A percentile compares a stretch with the other conserved stretches of the same genome.
These are phyloP conservation scores for Ameiurus melas DNA, from an alignment of 2,113 vertebrate species.

Conservation along the genomic window DNA sequence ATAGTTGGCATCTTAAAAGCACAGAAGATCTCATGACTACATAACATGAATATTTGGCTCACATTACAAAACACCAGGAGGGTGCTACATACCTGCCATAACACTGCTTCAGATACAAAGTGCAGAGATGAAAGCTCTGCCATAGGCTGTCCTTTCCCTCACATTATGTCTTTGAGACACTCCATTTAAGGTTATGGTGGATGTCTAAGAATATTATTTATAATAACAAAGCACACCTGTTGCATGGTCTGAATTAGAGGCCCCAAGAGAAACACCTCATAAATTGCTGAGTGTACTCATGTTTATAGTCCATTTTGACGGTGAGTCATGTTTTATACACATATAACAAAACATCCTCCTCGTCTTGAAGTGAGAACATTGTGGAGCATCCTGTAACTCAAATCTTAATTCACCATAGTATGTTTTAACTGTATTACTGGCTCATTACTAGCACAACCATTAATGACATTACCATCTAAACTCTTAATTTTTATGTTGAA, in stretches of 20 bases:
- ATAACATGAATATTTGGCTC: slow-evolving; percentile 50
- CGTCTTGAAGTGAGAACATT: slow-evolving; percentile 63
- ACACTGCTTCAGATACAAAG: slow-evolving; percentile 49
- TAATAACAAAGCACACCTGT: slow-evolving; percentile 62
- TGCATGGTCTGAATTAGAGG: slow-evolving; percentile 54
- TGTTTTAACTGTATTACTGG: background rate
- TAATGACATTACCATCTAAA: background rate
- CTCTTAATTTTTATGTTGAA: background rate
- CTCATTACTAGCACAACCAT: background rate
- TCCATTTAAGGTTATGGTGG: slow-evolving; percentile 52
- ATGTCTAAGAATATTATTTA: slow-evolving; percentile 53
- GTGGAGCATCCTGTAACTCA: slow-evolving; percentile 26
- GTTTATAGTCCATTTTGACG: slow-evolving; percentile 52
- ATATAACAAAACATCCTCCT: slow-evolving; percentile 49
- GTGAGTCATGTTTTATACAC: slow-evolving; percentile 47
- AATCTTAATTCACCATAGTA: background rate
- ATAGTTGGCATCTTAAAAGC: slow-evolving; percentile 31
- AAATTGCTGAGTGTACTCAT: slow-evolving; percentile 55
- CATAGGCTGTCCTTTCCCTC: slow-evolving; percentile 19
- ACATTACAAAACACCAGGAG: slow-evolving; percentile 40
- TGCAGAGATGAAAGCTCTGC: slow-evolving; percentile 50
- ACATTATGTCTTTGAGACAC: slow-evolving; percentile 25
- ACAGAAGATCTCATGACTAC: slow-evolving; percentile 22
- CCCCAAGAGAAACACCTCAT: slow-evolving; percentile 41
- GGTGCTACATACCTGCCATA: slow-evolving; percentile 51